These are phyloP conservation scores for Epistrophe grossulariae DNA, from an alignment of 2,888 invertebrate genomes.

Conservation along the genomic window DNA sequence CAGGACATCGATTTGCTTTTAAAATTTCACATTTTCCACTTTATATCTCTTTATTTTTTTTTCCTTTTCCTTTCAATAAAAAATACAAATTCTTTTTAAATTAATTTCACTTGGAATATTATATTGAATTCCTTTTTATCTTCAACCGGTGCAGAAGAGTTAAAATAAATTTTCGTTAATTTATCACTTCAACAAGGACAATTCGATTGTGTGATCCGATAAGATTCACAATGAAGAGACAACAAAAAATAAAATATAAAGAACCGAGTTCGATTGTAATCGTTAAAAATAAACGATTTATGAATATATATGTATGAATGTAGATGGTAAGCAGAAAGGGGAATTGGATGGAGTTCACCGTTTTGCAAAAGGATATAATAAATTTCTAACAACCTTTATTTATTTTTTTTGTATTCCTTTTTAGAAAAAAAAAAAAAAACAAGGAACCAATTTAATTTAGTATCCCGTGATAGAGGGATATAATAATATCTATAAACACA, in stretches of 20 bases:
- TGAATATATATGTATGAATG: background rate
- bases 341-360: conserved; percentile 13
- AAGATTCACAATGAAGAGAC: conserved; percentile 34
- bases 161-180: conserved; percentile 66
- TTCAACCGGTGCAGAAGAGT: conserved; percentile 15
- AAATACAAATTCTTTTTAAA: conserved; percentile 37
- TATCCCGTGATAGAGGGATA: conserved; percentile 55
- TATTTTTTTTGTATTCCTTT: background rate
- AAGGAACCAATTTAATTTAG: conserved; percentile 68
- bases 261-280: conserved; percentile 22
- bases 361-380: conserved; percentile 13
- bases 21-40: conserved; percentile 59
- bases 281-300: conserved; percentile 28
- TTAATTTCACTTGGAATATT: conserved; percentile 62
- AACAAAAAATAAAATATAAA: conserved; percentile 8
- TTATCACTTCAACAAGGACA: conserved; percentile 67
- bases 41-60: conserved; percentile 9
- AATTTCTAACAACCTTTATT: conserved; percentile 35
- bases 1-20: conserved; percentile 73
- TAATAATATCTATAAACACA: background rate
- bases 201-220: conserved; percentile 61
- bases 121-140: conserved; percentile 6
- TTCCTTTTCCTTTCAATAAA: background rate
- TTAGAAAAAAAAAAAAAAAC: background rate
- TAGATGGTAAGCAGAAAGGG: background rate